Evolutionary conservation across 1,140 invertebrate genomes (phyloP).

Genomic region (Uloborus diversus): DNA sequence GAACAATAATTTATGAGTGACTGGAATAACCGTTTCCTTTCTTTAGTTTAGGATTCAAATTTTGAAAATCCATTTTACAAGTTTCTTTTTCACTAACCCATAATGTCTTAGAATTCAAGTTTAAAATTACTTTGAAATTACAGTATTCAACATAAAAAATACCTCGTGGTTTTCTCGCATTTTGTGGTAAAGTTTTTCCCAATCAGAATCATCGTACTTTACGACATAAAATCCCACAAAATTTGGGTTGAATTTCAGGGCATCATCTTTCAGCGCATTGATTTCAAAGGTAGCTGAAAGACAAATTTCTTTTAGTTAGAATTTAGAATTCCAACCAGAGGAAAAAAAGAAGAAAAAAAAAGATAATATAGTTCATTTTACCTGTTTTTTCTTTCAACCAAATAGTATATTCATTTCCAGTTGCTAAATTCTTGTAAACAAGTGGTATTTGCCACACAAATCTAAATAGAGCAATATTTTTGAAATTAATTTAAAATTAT

Average conservation of each 20-base stretch:
- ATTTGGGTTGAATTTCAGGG: conserved; percentile 26
- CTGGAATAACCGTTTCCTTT: background rate
- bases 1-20: background rate
- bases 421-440: conserved; percentile 13
- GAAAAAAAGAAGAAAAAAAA: background rate
- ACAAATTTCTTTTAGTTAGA: background rate
- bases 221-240: conserved; percentile 47
- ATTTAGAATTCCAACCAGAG: background rate
- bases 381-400: conserved; percentile 33
- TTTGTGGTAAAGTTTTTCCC: background rate
- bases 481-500: background rate
- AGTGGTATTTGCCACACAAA: conserved; percentile 36
- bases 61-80: background rate
- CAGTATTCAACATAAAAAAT: no score
- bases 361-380: background rate
- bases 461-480: background rate
- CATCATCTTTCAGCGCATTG: conserved; percentile 7
- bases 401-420: conserved; percentile 18
- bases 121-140: no score
- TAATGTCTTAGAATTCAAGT: no score
- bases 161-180: conserved; percentile 6
- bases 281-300: conserved; percentile 18
- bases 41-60: background rate
- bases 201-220: conserved; percentile 29
- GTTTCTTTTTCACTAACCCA: no score